Evolutionary conservation across 2,113 vertebrate species (phyloP).

Genomic region (Coryphaenoides rupestris): DNA sequence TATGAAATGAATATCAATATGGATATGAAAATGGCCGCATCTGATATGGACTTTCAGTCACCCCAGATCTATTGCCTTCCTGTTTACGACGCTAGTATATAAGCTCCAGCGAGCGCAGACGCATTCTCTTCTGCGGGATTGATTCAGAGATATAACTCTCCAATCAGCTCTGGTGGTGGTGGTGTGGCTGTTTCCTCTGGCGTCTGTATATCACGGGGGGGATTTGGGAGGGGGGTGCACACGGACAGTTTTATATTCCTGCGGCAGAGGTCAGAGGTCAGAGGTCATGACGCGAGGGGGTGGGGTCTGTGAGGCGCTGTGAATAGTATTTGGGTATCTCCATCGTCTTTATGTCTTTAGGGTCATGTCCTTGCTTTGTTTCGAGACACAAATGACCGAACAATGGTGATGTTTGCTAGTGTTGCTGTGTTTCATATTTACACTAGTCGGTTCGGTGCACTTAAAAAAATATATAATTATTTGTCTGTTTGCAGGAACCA

Average conservation of each 20-base stretch:
- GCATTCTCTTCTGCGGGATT: background rate
- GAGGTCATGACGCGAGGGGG: background rate
- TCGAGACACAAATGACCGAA: too few relatives aligned
- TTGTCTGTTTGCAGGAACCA: too few relatives aligned
- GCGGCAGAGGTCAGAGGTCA: background rate
- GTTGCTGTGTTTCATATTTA: background rate
- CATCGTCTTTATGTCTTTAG: too few relatives aligned
- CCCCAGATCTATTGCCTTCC: background rate
- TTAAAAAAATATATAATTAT: too few relatives aligned
- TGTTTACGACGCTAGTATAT: background rate
- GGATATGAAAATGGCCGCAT: background rate
- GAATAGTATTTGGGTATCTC: too few relatives aligned
- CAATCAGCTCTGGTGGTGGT: constrained; percentile 2
- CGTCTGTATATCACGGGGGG: constrained; percentile 20
- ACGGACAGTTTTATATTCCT: background rate
- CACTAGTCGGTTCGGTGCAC: too few relatives aligned
- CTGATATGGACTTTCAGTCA: background rate
- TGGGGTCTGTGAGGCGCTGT: background rate
- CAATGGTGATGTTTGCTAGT: background rate
- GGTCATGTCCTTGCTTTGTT: too few relatives aligned
- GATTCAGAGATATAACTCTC: background rate
- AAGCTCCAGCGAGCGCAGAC: background rate
- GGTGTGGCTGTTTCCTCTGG: constrained; percentile 2
- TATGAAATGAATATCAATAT: too few relatives aligned
- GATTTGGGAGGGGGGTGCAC: too few relatives aligned